Percentiles rank a stretch among this genome's conserved stretches.
Evolutionary conservation across 2,888 invertebrate species (phyloP).

Genomic region (Seira ritae): DNA sequence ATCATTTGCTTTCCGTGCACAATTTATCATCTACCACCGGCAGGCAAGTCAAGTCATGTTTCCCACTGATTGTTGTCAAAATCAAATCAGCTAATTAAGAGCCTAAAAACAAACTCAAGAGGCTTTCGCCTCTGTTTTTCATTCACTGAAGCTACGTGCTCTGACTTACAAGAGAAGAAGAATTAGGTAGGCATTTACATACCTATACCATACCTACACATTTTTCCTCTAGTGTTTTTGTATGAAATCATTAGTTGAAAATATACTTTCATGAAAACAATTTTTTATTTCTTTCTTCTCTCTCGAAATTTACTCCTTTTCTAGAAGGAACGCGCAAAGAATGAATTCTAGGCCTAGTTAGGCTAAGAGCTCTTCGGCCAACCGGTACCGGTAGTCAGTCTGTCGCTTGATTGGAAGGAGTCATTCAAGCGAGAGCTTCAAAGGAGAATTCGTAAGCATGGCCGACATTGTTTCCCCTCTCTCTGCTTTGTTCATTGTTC

Average conservation of each 20-base stretch:
- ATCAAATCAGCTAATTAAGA: slow-evolving; percentile 44
- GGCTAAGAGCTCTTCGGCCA: neutral
- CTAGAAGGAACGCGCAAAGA: too few relatives aligned
- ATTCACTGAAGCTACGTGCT: neutral
- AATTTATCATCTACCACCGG: neutral
- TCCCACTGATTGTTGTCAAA: slow-evolving; percentile 34
- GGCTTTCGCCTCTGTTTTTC: neutral
- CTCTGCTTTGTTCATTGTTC: too few relatives aligned
- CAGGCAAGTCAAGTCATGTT: too few relatives aligned
- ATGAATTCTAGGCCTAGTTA: too few relatives aligned
- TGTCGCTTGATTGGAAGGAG: neutral
- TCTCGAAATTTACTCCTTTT: too few relatives aligned
- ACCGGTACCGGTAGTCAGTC: slow-evolving; percentile 1
- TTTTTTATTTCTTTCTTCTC: too few relatives aligned
- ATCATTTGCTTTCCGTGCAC: neutral
- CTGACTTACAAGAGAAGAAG: neutral
- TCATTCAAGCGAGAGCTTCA: neutral
- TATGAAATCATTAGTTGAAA: too few relatives aligned
- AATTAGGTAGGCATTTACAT: too few relatives aligned
- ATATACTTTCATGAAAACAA: too few relatives aligned
- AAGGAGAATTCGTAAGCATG: neutral
- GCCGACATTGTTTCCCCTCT: slow-evolving; percentile 23
- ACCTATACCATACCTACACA: too few relatives aligned
- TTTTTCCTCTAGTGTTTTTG: too few relatives aligned
- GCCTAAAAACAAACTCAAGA: slow-evolving; percentile 16